Base-by-base conservation (phyloP, 2,888 invertebrate genomes). In the Scaptomyza flava region DNA sequence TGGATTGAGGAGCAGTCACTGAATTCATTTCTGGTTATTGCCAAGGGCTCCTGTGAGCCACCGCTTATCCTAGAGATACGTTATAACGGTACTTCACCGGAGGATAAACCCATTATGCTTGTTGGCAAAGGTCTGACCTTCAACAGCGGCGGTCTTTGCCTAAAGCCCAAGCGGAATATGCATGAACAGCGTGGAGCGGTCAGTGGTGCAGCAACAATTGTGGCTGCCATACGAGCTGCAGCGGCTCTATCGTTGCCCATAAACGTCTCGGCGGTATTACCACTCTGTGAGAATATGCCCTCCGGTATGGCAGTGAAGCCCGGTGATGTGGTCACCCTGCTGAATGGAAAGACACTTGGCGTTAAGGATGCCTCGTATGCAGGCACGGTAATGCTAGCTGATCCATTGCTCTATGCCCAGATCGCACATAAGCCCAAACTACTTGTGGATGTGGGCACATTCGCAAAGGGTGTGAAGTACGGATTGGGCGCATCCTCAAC, bases 401-500 rank as follows among this genome's bases (percentile, higher is more conserved):
- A 97, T 92, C 96, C 96, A 20, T 91, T 97, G 46, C 93, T 95
- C 27, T 96, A 96, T 91, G 96, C 96, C 1, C 94, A 96, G 72
- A 94, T 94, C 91, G 93, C 68, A 90, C 92, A 93, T 63, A 93
- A 93, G 42, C 93, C 94, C 0, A 91, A 91, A 27, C 81, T 93
- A 1, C 90, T 94, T 17, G 77, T 95, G 11, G 94, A 94, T 74
- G 90, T 94, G 74, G 94, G 94, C 1, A 93, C 94, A 2, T 83
- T 89, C 48, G 82, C 81, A 6, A 65, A 23, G 6, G 94, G 94
- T 1, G 92, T 94, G 27, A 87, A 87, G 46, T 92, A 93, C 17
- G 93, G 94, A 0, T 80, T 94, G 53, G 94, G 94, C 0, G 91
- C 91, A 9, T 93, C 92, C 6, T 93, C 93, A 2, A 90, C 94